Percentiles rank a stretch among this genome's conserved stretches.
phyloP scores from a whole-genome alignment of 1,140 invertebrate species.

The Drosophila ironensis region DNA sequence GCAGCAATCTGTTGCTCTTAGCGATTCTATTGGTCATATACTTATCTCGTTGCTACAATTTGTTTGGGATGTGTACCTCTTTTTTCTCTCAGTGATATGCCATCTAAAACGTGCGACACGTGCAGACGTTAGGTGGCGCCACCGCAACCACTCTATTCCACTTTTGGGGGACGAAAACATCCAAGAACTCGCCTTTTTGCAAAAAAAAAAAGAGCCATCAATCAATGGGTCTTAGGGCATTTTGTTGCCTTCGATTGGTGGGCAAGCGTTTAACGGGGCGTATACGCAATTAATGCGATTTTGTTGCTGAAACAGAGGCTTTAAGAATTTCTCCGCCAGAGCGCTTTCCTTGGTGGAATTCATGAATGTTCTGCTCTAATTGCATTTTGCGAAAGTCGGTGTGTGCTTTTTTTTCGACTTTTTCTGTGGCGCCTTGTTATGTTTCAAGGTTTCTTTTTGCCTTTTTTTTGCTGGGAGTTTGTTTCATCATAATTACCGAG shows the following conservation, averaged over 20 bases:
- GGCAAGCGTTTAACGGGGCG: slow-evolving; percentile 49
- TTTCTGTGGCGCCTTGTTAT: too few relatives aligned
- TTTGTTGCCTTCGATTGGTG: slow-evolving; percentile 33
- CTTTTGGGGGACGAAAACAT: too few relatives aligned
- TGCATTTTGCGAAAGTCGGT: slow-evolving; percentile 52
- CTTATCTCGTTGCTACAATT: not conserved
- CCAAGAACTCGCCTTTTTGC: too few relatives aligned
- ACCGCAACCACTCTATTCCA: not conserved
- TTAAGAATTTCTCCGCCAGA: slow-evolving; percentile 13
- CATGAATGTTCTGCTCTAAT: slow-evolving; percentile 51
- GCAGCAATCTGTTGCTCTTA: too few relatives aligned
- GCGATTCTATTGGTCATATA: too few relatives aligned
- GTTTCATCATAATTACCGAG: slow-evolving; percentile 49
- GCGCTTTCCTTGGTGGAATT: slow-evolving; percentile 31
- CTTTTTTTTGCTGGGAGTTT: slow-evolving; percentile 3
- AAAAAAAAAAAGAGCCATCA: slow-evolving; percentile 22
- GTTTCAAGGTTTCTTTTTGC: not conserved
- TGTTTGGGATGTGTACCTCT: not conserved
- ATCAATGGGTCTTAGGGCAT: slow-evolving; percentile 50
- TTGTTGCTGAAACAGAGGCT: slow-evolving; percentile 8
- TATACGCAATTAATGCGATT: slow-evolving; percentile 58
- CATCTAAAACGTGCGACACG: slow-evolving; percentile 33
- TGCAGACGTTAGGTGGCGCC: slow-evolving; percentile 45
- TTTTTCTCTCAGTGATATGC: not conserved
- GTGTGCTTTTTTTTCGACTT: slow-evolving; percentile 5